A percentile compares a stretch with the other conserved stretches of the same genome.
Evolutionary conservation across 2,888 invertebrate genomes (phyloP).

Genomic region (Protophormia terraenovae): DNA sequence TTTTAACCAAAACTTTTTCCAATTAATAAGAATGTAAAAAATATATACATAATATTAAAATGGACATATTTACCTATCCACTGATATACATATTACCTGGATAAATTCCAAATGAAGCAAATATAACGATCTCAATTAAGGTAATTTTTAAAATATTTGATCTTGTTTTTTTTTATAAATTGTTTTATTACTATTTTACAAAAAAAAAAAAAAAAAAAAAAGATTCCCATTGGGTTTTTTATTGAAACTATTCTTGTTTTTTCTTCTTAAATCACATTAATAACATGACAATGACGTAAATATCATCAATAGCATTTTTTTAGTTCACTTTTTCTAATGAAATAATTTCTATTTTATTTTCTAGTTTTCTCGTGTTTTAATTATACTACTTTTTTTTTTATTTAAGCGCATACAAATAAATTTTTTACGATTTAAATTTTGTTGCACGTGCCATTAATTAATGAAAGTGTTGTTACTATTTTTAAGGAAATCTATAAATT

Average conservation of each 20-base stretch:
- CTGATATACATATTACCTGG: too few relatives aligned
- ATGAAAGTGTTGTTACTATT: constrained; percentile 27
- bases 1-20: too few relatives aligned
- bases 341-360: not conserved
- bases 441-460: constrained; percentile 33
- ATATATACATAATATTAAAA: too few relatives aligned
- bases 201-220: too few relatives aligned
- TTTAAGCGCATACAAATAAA: not conserved
- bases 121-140: too few relatives aligned
- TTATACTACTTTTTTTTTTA: not conserved
- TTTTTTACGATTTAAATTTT: constrained; percentile 4
- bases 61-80: too few relatives aligned
- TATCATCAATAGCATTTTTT: not conserved
- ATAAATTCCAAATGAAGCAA: too few relatives aligned
- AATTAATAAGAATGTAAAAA: too few relatives aligned
- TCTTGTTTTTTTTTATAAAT: too few relatives aligned
- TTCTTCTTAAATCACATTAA: not conserved
- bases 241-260: not conserved
- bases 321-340: constrained; percentile 1
- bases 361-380: not conserved
- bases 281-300: constrained; percentile 1
- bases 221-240: not conserved
- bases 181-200: too few relatives aligned
- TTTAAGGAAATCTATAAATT: constrained; percentile 21
- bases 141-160: too few relatives aligned